Evolutionary conservation across 2,797 vertebrate species (phyloP).

Genomic region (Ataeniobius toweri): DNA sequence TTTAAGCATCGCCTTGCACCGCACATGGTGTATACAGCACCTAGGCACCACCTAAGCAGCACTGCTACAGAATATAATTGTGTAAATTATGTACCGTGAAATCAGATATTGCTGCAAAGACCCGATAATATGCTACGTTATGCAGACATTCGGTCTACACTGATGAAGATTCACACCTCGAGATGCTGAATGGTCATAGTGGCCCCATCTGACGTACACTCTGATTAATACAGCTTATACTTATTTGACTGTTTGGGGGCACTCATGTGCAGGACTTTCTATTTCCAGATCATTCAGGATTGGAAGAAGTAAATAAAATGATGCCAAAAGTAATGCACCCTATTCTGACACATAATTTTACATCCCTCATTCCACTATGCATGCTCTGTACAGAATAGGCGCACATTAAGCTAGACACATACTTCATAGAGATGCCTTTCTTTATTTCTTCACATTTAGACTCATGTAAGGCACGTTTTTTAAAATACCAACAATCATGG

Average conservation of each 20-base stretch:
- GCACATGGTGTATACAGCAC: too few species aligned
- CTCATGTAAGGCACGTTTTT: background rate
- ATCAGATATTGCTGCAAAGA: background rate
- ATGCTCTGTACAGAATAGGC: background rate
- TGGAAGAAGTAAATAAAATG: background rate
- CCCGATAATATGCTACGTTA: background rate
- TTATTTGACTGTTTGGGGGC: background rate
- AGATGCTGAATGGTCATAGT: background rate
- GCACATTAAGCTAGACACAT: too few species aligned
- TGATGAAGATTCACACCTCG: background rate
- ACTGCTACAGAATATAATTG: too few species aligned
- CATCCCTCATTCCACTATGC: background rate
- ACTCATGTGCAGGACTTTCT: background rate
- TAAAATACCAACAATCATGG: background rate
- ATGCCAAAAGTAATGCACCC: too few species aligned
- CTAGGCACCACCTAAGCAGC: too few species aligned
- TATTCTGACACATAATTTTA: background rate
- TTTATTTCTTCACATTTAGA: too few species aligned
- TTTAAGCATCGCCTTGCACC: too few species aligned
- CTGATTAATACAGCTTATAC: background rate
- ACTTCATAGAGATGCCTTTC: too few species aligned
- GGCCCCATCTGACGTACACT: background rate
- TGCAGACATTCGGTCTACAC: background rate
- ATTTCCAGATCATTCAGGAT: background rate
- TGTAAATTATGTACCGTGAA: too few species aligned